Conservation (phyloP, 2,888 invertebrate species). For the Lasioglossum pauxillum region DNA sequence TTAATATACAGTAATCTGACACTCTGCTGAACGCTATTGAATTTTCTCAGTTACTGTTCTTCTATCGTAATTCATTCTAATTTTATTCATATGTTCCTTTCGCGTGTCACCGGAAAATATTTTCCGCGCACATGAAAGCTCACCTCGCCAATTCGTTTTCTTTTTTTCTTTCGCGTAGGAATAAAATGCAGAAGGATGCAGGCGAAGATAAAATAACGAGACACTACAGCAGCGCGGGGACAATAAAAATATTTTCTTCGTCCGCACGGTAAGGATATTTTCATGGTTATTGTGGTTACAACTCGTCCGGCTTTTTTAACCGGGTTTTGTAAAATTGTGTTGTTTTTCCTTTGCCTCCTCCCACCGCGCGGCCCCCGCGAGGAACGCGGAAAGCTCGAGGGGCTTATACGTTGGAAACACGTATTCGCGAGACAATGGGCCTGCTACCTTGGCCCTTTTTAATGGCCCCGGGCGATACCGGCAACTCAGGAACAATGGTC, state of each 20-base stretch:
- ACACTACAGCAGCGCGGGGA: not conserved
- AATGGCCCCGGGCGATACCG: conserved; percentile 52
- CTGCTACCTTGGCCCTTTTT: conserved; percentile 51
- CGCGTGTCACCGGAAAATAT: not conserved
- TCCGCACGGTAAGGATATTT: not conserved
- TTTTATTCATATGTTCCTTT: not conserved
- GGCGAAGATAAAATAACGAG: not conserved
- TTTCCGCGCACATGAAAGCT: not conserved
- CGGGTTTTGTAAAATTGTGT: conserved; percentile 47
- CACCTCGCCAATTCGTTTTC: not conserved
- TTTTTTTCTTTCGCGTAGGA: not conserved
- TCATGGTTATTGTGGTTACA: conserved; percentile 6
- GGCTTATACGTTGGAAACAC: conserved; percentile 33
- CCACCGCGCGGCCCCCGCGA: not conserved
- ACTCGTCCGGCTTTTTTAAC: conserved; percentile 19
- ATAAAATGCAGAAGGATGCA: not conserved
- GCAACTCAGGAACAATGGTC: conserved; percentile 68
- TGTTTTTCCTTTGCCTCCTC: conserved; percentile 41
- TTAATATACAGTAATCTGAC: too few species aligned
- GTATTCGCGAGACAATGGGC: conserved; percentile 60
- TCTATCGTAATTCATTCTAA: not conserved
- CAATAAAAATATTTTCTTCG: conserved; percentile 4
- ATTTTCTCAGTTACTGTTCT: not conserved
- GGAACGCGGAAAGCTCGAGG: conserved; percentile 49
- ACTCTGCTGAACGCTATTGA: too few species aligned